Evolutionary conservation across 2,888 invertebrate genomes (phyloP).

Genomic region (Calliphora vomitoria): DNA sequence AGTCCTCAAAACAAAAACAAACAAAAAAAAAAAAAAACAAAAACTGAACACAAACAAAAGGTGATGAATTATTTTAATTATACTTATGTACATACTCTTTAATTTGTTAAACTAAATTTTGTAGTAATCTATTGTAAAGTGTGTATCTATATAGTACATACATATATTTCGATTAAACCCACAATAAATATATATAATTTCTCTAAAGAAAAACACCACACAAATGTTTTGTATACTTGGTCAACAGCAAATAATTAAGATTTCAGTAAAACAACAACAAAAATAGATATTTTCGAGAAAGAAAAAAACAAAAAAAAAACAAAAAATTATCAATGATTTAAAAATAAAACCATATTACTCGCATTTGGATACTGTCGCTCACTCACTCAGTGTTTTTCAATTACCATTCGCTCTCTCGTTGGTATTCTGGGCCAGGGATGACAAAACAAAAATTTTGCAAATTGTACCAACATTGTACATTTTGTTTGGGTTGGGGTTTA

Average conservation of each 20-base stretch:
- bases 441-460: neutral
- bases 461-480: neutral
- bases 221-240: constrained; percentile 1
- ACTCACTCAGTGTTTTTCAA: neutral
- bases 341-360: too few relatives aligned
- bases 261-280: neutral
- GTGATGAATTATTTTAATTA: constrained; percentile 48
- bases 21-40: too few relatives aligned
- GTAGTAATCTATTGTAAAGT: neutral
- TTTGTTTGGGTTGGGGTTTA: too few relatives aligned
- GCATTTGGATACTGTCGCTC: too few relatives aligned
- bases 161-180: too few relatives aligned
- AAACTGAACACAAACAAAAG: constrained; percentile 57
- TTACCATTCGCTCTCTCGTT: neutral
- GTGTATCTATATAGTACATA: neutral
- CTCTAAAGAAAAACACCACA: neutral
- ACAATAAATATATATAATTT: too few relatives aligned
- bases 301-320: neutral
- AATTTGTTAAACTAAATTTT: neutral
- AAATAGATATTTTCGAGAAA: neutral
- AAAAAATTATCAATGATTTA: neutral
- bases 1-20: constrained; percentile 14
- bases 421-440: neutral
- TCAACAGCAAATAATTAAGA: too few relatives aligned
- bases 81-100: neutral